Conservation (phyloP, 2,113 vertebrate species). For the Podarcis raffonei region DNA sequence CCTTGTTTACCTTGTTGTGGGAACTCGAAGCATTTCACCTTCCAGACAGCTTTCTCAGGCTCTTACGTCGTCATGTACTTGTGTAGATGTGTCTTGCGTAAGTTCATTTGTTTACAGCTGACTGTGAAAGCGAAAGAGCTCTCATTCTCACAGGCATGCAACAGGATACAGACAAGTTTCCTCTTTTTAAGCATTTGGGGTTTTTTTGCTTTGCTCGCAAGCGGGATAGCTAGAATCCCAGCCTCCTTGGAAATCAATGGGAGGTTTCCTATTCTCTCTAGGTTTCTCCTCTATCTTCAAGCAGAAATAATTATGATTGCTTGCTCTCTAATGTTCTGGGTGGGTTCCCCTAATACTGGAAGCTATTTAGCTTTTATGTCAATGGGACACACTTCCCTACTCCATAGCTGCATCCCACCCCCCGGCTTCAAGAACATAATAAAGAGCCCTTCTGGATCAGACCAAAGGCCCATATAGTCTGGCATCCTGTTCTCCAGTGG, state of each 20-base stretch:
- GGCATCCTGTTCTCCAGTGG: background rate
- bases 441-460: too few relatives aligned
- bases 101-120: background rate
- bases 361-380: background rate
- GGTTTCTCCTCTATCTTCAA: background rate
- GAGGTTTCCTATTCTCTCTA: background rate
- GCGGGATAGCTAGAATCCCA: accelerated
- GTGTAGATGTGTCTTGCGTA: accelerated
- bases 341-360: background rate
- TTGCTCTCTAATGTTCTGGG: background rate
- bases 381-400: background rate
- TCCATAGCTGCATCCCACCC: background rate
- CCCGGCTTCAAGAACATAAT: background rate
- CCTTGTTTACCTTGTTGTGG: background rate
- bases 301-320: conserved; percentile 17
- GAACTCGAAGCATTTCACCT: background rate
- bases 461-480: background rate
- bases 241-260: background rate
- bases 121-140: background rate
- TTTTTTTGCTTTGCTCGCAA: background rate
- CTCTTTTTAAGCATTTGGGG: background rate
- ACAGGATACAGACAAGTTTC: conserved; percentile 19
- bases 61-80: background rate
- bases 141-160: background rate
- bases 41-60: background rate